Percentiles rank a stretch among this genome's conserved stretches.
Evolutionary conservation across 2,113 vertebrate genomes (phyloP).

Genomic region (Prunella fulvescens): DNA sequence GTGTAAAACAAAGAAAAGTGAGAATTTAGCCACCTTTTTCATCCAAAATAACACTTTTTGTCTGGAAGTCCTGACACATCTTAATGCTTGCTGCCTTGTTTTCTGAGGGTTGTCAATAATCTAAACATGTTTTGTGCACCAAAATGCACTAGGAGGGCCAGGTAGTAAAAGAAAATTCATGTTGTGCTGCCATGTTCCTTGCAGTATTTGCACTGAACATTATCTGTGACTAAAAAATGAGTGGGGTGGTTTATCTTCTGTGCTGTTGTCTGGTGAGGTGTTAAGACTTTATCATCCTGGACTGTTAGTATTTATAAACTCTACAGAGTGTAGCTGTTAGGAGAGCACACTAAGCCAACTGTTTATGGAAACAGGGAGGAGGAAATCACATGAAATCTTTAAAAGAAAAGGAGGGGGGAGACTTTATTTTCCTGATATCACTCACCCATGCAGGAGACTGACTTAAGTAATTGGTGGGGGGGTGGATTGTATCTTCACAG

Average conservation of each 20-base stretch:
- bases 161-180: background rate
- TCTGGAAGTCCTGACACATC: background rate
- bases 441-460: background rate
- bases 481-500: constrained; percentile 69
- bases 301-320: background rate
- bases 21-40: background rate
- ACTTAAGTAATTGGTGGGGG: background rate
- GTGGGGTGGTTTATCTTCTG: background rate
- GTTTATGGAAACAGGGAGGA: background rate
- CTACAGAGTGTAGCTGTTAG: background rate
- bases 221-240: background rate
- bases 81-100: background rate
- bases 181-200: background rate
- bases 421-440: background rate
- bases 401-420: background rate
- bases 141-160: background rate
- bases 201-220: background rate
- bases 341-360: background rate
- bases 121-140: background rate
- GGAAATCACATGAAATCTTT: background rate
- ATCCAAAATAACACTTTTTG: background rate
- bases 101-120: background rate
- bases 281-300: background rate
- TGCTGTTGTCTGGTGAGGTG: background rate
- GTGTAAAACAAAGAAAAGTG: background rate